Evolutionary conservation across 2,888 invertebrate genomes (phyloP), one percentile per base, ranked within the genome.

Genomic region (Cataglyphis altisquamis): DNA sequence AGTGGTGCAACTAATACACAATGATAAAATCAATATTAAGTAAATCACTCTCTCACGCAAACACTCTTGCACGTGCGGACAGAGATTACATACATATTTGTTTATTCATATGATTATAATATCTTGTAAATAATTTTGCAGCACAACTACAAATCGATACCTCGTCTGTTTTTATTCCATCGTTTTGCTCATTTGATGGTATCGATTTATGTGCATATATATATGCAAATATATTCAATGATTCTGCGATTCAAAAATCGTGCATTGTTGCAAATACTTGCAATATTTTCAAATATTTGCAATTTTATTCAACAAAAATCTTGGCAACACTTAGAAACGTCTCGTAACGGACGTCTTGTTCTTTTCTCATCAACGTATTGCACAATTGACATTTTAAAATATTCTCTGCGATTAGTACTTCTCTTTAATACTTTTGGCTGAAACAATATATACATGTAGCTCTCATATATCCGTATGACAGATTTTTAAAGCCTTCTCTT

Each of bases 31-130:
- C 90, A 87, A 91, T 90, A 87, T 93, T 94, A 94, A 94, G 94
- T 93, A 94, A 93, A 91, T 92, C 91, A 93, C 93, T 93, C 93
- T 92, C 92, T 92, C 92, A 87, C 91, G 89, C 91, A 92, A 90
- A 91, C 90, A 89, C 87, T 90, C 87, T 88, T 89, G 85, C 88
- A 89, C 87, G 89, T 89, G 86, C 92, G 89, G 89, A 91, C 89
- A 90, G 72, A 36, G 90, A 88, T 91, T 89, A 88, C 87, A 89
- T 89, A 86, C 87, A 91, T 83, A 88, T 86, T 87, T 89, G 15
- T 85, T 86, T 41, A 82, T 87, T 81, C 87, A 86, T 85, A 87
- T 87, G 82, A 88, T 84, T 90, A 89, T 91, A 89, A 89, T 91
- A 91, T 86, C 85, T 89, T 84, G 84, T 89, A 91, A 62, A 92